Evolutionary conservation across 2,113 vertebrate species (phyloP).

Genomic region (Ciconia boyciana): DNA sequence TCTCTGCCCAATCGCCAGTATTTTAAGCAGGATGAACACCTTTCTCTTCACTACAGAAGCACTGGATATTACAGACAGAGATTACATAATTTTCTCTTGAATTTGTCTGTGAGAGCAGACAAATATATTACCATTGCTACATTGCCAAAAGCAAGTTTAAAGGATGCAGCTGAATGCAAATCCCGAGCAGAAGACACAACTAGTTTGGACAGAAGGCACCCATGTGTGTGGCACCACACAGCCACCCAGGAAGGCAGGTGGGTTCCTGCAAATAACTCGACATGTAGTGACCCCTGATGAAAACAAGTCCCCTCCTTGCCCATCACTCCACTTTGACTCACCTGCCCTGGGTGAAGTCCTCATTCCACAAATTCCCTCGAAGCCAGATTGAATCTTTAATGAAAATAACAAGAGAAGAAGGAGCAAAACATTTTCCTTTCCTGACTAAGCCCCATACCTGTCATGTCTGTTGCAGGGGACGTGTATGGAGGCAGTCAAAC

Average conservation of each 20-base stretch:
- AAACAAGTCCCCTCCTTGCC: not conserved
- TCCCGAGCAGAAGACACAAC: not conserved
- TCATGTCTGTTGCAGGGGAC: not conserved
- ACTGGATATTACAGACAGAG: not conserved
- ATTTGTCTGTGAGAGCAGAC: not conserved
- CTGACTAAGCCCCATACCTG: not conserved
- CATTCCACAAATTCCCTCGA: not conserved
- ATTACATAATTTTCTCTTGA: not conserved
- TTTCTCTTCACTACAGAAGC: not conserved
- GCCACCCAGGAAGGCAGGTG: too few species aligned
- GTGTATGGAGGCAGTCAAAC: not conserved
- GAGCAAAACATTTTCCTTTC: not conserved
- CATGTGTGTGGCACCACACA: not conserved
- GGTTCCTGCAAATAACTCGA: not conserved
- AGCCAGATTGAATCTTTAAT: not conserved
- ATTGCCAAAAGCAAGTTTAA: not conserved
- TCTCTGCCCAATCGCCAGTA: accelerated
- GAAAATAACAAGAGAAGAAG: not conserved
- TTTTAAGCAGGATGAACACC: not conserved
- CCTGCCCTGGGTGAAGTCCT: not conserved
- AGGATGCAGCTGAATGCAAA: not conserved
- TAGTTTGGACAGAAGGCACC: not conserved
- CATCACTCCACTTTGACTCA: not conserved
- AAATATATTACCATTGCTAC: not conserved
- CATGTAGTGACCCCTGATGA: not conserved